These are phyloP conservation scores for Gasterosteus nipponicus DNA, from an alignment of 2,113 vertebrate species.

Conservation along the genomic window DNA sequence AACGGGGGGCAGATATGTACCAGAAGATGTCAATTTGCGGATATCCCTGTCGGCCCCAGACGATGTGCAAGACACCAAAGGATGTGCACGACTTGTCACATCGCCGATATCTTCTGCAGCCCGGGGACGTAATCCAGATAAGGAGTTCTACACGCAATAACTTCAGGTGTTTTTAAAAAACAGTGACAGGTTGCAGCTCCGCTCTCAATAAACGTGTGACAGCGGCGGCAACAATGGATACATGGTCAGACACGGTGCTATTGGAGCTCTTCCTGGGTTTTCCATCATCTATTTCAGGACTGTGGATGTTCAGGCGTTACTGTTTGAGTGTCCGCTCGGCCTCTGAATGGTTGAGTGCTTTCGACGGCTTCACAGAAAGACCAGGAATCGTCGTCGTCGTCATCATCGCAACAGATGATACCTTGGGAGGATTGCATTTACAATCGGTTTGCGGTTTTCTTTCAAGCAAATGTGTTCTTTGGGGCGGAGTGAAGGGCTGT, in stretches of 20 bases:
- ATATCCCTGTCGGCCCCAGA: constrained; percentile 48
- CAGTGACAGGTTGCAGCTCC: constrained; percentile 7
- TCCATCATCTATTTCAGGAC: background rate
- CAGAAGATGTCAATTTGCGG: constrained; percentile 55
- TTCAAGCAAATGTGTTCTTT: constrained; percentile 15
- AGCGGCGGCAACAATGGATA: constrained; percentile 12
- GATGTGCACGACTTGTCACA: constrained; percentile 57
- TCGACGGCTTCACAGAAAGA: background rate
- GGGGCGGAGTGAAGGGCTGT: constrained; percentile 1
- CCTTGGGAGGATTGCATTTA: background rate
- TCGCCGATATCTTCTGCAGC: constrained; percentile 59
- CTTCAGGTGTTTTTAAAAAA: background rate
- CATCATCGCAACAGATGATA: background rate
- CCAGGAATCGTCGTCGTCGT: background rate
- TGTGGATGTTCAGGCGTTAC: background rate
- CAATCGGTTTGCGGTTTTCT: background rate
- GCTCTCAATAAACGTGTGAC: constrained; percentile 8
- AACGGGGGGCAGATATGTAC: constrained; percentile 44
- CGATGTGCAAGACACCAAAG: constrained; percentile 49
- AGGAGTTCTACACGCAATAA: constrained; percentile 32
- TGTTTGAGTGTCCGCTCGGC: background rate
- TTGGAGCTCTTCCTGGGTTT: background rate
- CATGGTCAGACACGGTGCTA: background rate
- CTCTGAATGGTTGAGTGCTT: background rate
- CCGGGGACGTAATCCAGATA: constrained; percentile 47